These are phyloP conservation scores for Spheniscus mendiculus DNA, from an alignment of 2,113 vertebrate genomes.

Conservation along the genomic window DNA sequence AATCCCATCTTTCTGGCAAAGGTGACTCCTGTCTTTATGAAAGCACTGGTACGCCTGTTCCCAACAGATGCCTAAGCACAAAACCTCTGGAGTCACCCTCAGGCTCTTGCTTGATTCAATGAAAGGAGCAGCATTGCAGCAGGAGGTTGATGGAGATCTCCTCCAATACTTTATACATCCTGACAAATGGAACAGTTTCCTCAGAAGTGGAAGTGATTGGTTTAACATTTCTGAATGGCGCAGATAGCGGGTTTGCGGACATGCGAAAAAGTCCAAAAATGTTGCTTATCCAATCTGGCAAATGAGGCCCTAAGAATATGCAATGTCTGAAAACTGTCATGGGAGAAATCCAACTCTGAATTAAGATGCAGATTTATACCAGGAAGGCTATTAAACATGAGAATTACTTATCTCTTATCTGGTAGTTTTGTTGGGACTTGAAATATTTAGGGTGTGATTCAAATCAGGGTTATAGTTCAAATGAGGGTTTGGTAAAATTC, in stretches of 20 bases:
- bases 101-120: rapidly evolving
- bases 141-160: background rate
- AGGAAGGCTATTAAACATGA: background rate
- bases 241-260: background rate
- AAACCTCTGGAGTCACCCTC: background rate
- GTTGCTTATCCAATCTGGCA: background rate
- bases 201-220: background rate
- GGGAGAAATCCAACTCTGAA: background rate
- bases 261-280: background rate
- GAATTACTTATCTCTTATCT: background rate
- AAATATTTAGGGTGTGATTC: background rate
- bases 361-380: background rate
- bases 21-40: background rate
- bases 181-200: background rate
- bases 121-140: background rate
- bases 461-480: background rate
- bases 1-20: background rate
- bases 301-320: background rate
- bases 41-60: background rate
- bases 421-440: background rate
- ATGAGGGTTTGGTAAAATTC: background rate
- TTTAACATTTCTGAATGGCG: background rate
- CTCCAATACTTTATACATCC: background rate
- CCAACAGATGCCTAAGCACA: background rate
- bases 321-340: background rate